These are phyloP conservation scores for Nomada fucata DNA, from an alignment of 2,888 invertebrate species.

Conservation along the genomic window DNA sequence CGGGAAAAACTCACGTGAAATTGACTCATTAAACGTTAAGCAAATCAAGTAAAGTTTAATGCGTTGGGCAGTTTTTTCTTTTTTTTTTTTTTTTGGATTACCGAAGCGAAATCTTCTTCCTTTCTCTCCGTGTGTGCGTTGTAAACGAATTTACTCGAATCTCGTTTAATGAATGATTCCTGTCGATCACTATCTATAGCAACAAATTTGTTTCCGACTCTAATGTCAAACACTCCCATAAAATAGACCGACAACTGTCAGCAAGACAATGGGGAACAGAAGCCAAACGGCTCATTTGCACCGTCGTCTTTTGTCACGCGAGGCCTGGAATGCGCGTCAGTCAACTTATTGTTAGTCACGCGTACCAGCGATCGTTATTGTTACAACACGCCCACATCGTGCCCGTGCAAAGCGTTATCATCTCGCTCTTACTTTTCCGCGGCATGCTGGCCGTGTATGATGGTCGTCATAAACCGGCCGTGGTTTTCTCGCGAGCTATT, in stretches of 20 bases:
- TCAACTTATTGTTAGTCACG: neutral
- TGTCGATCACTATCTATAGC: no score
- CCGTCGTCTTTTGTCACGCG: constrained; percentile 12
- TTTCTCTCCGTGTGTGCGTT: no score
- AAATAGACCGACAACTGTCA: neutral
- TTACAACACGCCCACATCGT: constrained; percentile 51
- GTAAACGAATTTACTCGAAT: no score
- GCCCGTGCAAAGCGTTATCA: constrained; percentile 31
- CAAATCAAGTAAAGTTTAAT: neutral
- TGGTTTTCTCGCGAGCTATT: constrained; percentile 5
- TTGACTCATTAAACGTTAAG: constrained; percentile 21
- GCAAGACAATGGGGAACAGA: neutral
- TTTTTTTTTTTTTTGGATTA: neutral
- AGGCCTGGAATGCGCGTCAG: constrained; percentile 31
- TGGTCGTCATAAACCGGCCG: neutral
- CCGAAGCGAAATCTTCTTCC: neutral
- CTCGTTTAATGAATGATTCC: no score
- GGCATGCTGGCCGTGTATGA: neutral
- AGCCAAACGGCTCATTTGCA: constrained; percentile 34
- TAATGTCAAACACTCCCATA: neutral
- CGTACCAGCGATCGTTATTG: constrained; percentile 23
- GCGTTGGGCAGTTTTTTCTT: neutral
- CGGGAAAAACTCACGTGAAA: constrained; percentile 16
- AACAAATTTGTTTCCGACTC: neutral
- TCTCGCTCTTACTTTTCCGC: constrained; percentile 27